A percentile compares a stretch with the other conserved stretches of the same genome.
Evolutionary conservation across 2,113 vertebrate genomes (phyloP).

Genomic region (Aldabrachelys gigantea): DNA sequence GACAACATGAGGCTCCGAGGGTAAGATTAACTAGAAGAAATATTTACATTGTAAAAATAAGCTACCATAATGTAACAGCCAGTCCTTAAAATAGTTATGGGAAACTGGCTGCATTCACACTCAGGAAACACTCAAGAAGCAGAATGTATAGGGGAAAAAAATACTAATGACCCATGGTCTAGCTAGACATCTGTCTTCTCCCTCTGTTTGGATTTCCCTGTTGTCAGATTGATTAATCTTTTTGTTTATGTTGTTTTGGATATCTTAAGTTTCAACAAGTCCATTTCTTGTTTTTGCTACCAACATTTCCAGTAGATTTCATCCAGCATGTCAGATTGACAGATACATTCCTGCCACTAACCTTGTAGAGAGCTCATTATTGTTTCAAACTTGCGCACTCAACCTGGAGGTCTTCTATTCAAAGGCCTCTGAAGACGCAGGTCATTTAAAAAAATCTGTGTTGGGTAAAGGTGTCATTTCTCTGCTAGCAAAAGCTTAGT

Average conservation of each 20-base stretch:
- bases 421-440: conserved; percentile 16
- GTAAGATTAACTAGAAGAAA: background rate
- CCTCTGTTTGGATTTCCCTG: conserved; percentile 52
- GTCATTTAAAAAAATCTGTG: conserved; percentile 46
- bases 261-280: conserved; percentile 78
- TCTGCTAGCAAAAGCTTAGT: conserved; percentile 1
- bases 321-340: conserved; percentile 77
- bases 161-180: conserved; percentile 22
- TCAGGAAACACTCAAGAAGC: background rate
- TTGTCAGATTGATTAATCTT: conserved; percentile 78
- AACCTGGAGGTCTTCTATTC: conserved; percentile 38
- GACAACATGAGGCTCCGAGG: background rate
- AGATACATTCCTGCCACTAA: conserved; percentile 69
- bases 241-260: conserved; percentile 75
- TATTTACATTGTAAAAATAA: conserved; percentile 27
- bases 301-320: conserved; percentile 78
- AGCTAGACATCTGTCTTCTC: conserved; percentile 45
- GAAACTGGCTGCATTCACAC: background rate
- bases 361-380: conserved; percentile 67
- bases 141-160: background rate
- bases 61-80: background rate
- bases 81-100: background rate
- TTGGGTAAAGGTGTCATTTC: conserved; percentile 39
- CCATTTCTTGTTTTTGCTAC: conserved; percentile 78
- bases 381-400: conserved; percentile 59